A percentile compares a stretch with the other conserved stretches of the same genome.
phyloP scores from a whole-genome alignment of 1,140 invertebrate species.

The Laupala kohalensis region DNA sequence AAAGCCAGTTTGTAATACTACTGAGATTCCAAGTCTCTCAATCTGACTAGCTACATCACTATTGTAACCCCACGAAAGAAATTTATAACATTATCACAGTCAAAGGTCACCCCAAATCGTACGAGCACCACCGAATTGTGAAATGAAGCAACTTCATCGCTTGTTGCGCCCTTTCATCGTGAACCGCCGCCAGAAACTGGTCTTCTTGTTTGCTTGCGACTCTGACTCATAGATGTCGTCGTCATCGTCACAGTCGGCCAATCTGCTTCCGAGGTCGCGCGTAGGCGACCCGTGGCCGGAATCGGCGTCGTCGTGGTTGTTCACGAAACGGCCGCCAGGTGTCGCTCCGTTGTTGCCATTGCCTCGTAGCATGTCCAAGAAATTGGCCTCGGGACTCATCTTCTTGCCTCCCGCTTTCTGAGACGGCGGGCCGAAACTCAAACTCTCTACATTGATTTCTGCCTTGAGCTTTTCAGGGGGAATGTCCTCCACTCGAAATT shows the following conservation, averaged over 20 bases:
- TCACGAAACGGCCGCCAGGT: conserved; percentile 7
- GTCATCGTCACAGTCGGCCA: conserved; percentile 28
- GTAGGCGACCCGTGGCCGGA: conserved; percentile 36
- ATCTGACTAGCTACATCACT: neutral
- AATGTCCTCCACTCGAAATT: conserved; percentile 52
- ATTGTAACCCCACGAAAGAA: neutral
- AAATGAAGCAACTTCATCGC: conserved; percentile 31
- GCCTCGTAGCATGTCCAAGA: conserved; percentile 52
- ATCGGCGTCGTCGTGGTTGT: conserved; percentile 40
- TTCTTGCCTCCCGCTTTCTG: conserved; percentile 31
- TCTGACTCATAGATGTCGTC: conserved; percentile 25
- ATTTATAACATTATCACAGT: conserved; percentile 1
- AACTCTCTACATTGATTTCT: conserved; percentile 48
- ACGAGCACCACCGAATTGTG: neutral
- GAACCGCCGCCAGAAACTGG: conserved; percentile 56
- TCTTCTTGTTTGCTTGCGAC: conserved; percentile 37
- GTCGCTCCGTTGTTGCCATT: conserved; percentile 20
- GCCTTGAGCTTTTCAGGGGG: conserved; percentile 51
- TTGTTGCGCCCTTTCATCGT: conserved; percentile 56
- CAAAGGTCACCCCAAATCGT: neutral
- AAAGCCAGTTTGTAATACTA: too few species aligned
- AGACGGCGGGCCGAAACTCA: conserved; percentile 38
- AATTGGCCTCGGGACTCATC: conserved; percentile 43
- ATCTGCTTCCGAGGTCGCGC: conserved; percentile 29
- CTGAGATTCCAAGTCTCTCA: too few species aligned